Percentiles rank a stretch among this genome's conserved stretches.
Evolutionary conservation across 2,797 vertebrate species (phyloP).

Genomic region (Huso huso): DNA sequence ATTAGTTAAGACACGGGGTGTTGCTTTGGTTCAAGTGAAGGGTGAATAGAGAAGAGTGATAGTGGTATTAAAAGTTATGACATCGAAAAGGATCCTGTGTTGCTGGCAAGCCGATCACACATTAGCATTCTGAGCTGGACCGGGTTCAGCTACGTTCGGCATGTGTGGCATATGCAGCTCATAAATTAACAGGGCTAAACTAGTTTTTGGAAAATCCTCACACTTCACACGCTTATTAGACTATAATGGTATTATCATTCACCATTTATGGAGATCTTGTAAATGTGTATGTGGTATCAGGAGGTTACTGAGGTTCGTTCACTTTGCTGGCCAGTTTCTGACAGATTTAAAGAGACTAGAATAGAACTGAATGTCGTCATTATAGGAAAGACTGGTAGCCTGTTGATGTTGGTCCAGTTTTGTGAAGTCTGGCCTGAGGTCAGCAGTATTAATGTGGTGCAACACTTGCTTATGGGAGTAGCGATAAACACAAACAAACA

Average conservation of each 20-base stretch:
- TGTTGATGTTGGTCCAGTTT: too few relatives aligned
- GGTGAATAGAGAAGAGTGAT: too few relatives aligned
- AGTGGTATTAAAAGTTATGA: too few relatives aligned
- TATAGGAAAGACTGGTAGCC: too few relatives aligned
- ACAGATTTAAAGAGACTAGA: neutral
- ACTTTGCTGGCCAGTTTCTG: neutral
- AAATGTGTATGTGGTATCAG: slow-evolving; percentile 3
- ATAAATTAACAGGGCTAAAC: neutral
- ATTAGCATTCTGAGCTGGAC: slow-evolving; percentile 5
- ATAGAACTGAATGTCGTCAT: too few relatives aligned
- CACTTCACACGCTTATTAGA: slow-evolving; percentile 19
- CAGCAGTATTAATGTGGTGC: too few relatives aligned
- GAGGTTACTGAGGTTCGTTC: slow-evolving; percentile 11
- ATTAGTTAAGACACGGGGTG: too few relatives aligned
- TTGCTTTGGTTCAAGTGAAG: too few relatives aligned
- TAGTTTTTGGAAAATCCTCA: slow-evolving; percentile 14
- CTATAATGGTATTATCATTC: slow-evolving; percentile 18
- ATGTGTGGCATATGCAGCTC: neutral
- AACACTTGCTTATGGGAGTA: too few relatives aligned
- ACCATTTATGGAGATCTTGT: slow-evolving; percentile 11
- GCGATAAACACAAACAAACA: too few relatives aligned
- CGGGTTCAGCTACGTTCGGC: slow-evolving; percentile 9
- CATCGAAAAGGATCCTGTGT: neutral
- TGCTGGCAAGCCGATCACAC: accelerated
- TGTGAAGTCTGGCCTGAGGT: too few relatives aligned